phyloP scores from a whole-genome alignment of 2,113 vertebrate genomes.

The Cephalopholis sonnerati region DNA sequence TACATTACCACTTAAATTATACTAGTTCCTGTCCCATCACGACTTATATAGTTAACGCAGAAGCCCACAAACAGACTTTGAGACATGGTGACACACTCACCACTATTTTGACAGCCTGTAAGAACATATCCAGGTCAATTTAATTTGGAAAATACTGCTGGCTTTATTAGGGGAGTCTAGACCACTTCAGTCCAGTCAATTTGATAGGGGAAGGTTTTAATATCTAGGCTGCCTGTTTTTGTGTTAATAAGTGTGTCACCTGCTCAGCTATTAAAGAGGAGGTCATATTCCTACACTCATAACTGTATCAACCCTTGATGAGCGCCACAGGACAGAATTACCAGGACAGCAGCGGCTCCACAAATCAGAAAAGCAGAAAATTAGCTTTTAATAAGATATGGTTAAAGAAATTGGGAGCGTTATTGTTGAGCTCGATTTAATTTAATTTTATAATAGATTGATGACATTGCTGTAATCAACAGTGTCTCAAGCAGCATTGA shows the following conservation, averaged over 20 bases:
- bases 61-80: constrained; percentile 4
- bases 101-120: neutral
- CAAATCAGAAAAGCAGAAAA: constrained; percentile 22
- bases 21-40: neutral
- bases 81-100: constrained; percentile 1
- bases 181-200: neutral
- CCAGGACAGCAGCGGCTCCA: neutral
- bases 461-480: constrained; percentile 4
- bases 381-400: neutral
- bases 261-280: neutral
- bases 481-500: neutral
- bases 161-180: neutral
- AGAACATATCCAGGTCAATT: neutral
- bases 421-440: neutral
- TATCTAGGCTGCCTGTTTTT: neutral
- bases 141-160: neutral
- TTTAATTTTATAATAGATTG: neutral
- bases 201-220: neutral
- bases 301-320: constrained; percentile 3
- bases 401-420: constrained; percentile 18
- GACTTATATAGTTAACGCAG: neutral
- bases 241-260: neutral
- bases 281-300: neutral
- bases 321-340: neutral
- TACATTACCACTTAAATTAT: neutral